Evolutionary conservation across 2,113 vertebrate species (phyloP).

Genomic region (Phylloscopus whistleri): DNA sequence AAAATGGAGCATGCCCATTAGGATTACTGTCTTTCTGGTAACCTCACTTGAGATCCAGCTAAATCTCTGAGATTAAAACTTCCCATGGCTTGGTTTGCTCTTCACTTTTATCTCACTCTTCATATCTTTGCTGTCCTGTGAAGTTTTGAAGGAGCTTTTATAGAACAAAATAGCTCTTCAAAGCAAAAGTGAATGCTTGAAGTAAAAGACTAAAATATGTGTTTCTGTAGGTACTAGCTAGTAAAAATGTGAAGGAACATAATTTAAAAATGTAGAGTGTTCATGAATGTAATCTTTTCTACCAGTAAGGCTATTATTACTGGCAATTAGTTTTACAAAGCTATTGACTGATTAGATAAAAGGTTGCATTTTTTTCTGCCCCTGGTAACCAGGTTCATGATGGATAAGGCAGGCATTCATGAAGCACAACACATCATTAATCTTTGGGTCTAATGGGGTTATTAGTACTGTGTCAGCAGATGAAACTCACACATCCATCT

Average conservation of each 20-base stretch:
- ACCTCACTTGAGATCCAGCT: not conserved
- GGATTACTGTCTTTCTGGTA: not conserved
- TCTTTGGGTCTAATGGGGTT: not conserved
- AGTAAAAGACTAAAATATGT: not conserved
- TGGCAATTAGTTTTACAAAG: not conserved
- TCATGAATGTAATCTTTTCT: not conserved
- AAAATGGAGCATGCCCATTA: not conserved
- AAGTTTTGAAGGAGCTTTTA: not conserved
- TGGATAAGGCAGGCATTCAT: not conserved
- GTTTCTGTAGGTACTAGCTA: not conserved
- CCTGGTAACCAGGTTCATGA: not conserved
- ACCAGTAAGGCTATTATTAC: not conserved
- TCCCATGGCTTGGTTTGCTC: not conserved
- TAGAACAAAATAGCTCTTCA: not conserved
- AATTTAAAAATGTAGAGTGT: not conserved
- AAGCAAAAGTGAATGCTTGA: not conserved
- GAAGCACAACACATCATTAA: not conserved
- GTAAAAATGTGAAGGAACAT: not conserved
- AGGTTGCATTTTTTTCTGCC: not conserved
- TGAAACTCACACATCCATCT: constrained; percentile 27
- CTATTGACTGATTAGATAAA: not conserved
- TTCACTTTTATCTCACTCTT: not conserved
- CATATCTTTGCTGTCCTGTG: not conserved
- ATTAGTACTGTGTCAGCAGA: constrained; percentile 25
- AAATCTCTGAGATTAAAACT: not conserved